Base-by-base conservation (phyloP, 2,888 invertebrate genomes). In the Brachyopa scutellaris region DNA sequence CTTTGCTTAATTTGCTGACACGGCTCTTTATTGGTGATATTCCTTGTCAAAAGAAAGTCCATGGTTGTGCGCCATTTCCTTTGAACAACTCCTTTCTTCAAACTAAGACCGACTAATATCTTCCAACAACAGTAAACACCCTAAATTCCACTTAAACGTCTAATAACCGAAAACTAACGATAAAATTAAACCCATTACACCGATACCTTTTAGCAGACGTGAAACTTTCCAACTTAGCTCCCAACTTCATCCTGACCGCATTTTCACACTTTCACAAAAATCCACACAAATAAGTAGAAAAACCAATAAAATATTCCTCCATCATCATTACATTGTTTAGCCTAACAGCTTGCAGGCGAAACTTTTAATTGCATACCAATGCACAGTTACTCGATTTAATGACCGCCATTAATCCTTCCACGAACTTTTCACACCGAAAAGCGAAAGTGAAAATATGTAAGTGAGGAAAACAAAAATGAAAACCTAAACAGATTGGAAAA, bases 341-440 rank as follows among this genome's bases (percentile, higher is more conserved):
- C 42, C 42, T 23, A 47, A 67, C 15, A 72, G 38, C 45, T 64
- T 42, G 36, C 42, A 57, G 55, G 69, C 62, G 17, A 69, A 80
- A 80, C 76, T 76, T 80, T 80, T 80, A 80, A 80, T 74, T 80
- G 62, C 76, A 76, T 80, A 67, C 76, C 80, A 80, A 80, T 76
- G 80, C 69, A 69, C 49, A 59, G 31, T 49, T 64, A 36, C 57
- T 69, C 62, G 69, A 51, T 59, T 76, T 51, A 69, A 70, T 70
- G 76, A 70, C 74, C 64, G 53, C 80, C 51, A 76, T 80, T 80
- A 74, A 74, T 62, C 74, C 62, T 55, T 45, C 31, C 13, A 11
- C 17, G 11, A 49, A 40, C 11, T 42, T 55, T 57, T 38, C 29
- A 21, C 26, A 15, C 47, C 31, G 42, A 15, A 78, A 26, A 42